phyloP scores from a whole-genome alignment of 2,888 invertebrate genomes.

The Drosophila fungiperda region DNA sequence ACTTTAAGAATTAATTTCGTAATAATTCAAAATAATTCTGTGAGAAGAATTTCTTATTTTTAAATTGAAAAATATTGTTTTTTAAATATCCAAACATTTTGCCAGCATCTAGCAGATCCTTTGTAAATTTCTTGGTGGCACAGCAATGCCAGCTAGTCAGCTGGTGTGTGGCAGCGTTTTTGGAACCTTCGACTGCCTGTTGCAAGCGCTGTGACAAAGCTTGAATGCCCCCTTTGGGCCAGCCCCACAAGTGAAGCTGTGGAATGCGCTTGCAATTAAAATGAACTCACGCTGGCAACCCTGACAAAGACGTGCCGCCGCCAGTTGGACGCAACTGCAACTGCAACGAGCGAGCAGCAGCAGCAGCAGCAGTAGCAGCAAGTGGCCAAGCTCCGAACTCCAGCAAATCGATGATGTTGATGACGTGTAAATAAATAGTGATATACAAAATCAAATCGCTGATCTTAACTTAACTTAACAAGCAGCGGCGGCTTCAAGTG shows the following conservation, averaged over 20 bases:
- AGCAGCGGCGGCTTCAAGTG: slow-evolving; percentile 52
- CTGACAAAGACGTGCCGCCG: slow-evolving; percentile 70
- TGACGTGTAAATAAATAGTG: slow-evolving; percentile 50
- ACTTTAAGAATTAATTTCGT: neutral
- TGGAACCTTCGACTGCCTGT: slow-evolving; percentile 34
- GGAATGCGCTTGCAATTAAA: slow-evolving; percentile 76
- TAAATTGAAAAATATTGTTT: neutral
- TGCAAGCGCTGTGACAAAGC: slow-evolving; percentile 36
- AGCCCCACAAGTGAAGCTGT: slow-evolving; percentile 14
- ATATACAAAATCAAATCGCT: slow-evolving; percentile 45
- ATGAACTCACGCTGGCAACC: slow-evolving; percentile 79
- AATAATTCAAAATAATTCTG: neutral
- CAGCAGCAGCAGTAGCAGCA: slow-evolving; percentile 16
- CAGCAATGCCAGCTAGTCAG: slow-evolving; percentile 6
- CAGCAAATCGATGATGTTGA: slow-evolving; percentile 10
- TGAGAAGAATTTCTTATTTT: neutral
- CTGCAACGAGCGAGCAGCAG: slow-evolving; percentile 42
- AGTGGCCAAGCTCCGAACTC: slow-evolving; percentile 10
- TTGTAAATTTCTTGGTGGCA: neutral
- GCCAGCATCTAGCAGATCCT: neutral
- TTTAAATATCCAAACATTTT: neutral
- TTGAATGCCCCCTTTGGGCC: slow-evolving; percentile 50
- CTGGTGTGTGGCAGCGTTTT: slow-evolving; percentile 1
- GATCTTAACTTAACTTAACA: slow-evolving; percentile 10
- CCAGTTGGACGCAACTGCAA: slow-evolving; percentile 48